Evolutionary conservation across 2,113 vertebrate genomes (phyloP), one percentile per base, ranked within the genome.

Genomic region (Gallinago media): DNA sequence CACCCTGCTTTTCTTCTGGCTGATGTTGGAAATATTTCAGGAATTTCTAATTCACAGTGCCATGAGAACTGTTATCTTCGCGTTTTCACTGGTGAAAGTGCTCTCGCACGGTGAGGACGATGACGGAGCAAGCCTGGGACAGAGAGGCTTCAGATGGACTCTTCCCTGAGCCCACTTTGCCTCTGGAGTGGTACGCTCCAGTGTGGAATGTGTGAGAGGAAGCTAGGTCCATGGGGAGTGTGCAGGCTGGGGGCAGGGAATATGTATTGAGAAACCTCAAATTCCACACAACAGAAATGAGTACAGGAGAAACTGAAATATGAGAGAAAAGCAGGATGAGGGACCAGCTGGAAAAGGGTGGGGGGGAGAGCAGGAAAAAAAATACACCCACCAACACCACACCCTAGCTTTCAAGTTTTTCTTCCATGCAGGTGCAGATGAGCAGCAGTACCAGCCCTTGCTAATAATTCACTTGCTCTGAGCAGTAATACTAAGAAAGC

Each of bases 11-110:
- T 95, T 97, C 94, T 98, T 95, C 95, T 94, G 95, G 96, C 96
- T 95, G 97, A 98, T 94, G 96, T 72, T 97, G 97, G 97, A 98
- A 98, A 95, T 96, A 98, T 98, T 97, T 98, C 98, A 98, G 97
- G 98, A 98, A 98, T 98, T 97, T 97, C 95, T 97, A 97, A 98
- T 98, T 98, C 97, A 96, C 96, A 95, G 96, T 97, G 96, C 96
- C 97, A 98, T 97, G 98, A 98, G 98, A 97, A 98, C 96, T 74
- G 93, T 98, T 98, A 98, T 98, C 98, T 93, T 90, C 81, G 76
- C 91, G 18, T 88, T 96, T 97, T 98, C 98, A 97, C 97, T 92
- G 85, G 97, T 92, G 97, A 98, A 98, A 96, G 91, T 75, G 59
- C 84, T 20, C 12, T 80, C 66, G 15, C 29, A 44, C 46, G 77